Base-by-base conservation (phyloP, 2,888 invertebrate genomes). In the Xestia rhomboidea region DNA sequence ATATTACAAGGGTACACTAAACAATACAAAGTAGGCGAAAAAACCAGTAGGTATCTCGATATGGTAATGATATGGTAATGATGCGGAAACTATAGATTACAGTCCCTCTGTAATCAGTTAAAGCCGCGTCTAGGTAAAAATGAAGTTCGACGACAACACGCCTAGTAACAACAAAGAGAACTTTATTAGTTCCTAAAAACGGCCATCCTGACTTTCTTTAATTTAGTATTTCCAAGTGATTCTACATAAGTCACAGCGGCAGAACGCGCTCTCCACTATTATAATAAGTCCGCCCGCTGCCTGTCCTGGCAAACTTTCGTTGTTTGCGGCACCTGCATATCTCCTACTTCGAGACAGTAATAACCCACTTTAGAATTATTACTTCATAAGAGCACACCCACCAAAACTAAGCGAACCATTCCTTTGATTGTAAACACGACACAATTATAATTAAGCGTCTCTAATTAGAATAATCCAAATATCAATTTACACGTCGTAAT, bases 291-390 rank as follows among this genome's bases (percentile, higher is more conserved):
- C 69, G 46, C 69, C 73, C 69, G 73, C 79, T 73, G 76, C 68
- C 82, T 78, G 80, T 75, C 60, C 73, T 85, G 69, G 57, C 67
- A 81, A 87, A 88, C 69, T 88, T 88, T 79, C 83, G 72, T 83
- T 85, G 85, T 83, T 86, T 86, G 88, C 63, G 75, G 78, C 86
- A 88, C 88, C 87, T 88, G 87, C 86, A 87, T 85, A 82, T 81
- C 86, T 81, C 79, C 67, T 54, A 70, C 30, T 66, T 70, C 5
- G 64, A 73, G 82, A 84, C 78, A 73, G 82, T 77, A 78, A 84
- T 87, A 85, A 76, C 78, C 70, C 71, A 83, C 82, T 83, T 82
- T 63, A 80, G 76, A 74, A 78, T 83, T 79, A 86, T 83, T 85
- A 87, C 85, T 77, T 77, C 73, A 76, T 44, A 66, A 70, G 15